A percentile compares a stretch with the other conserved stretches of the same genome.
Evolutionary conservation across 2,113 vertebrate genomes (phyloP).

Genomic region (Cettia cetti): DNA sequence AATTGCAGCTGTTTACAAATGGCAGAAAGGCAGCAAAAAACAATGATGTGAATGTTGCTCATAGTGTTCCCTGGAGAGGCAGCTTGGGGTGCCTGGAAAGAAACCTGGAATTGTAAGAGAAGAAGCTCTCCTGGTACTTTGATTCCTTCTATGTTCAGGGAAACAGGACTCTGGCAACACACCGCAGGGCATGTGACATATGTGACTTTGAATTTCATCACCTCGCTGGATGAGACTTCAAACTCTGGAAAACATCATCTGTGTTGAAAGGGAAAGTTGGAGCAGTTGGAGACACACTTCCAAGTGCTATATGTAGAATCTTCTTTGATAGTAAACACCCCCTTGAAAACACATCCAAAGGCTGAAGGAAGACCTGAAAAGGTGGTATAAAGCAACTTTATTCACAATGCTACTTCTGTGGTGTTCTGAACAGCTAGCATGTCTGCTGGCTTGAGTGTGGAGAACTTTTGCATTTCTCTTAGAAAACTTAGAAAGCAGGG

Average conservation of each 20-base stretch:
- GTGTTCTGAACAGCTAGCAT: background rate
- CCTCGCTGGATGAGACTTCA: background rate
- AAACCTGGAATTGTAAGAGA: background rate
- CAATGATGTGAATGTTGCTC: background rate
- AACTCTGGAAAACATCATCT: background rate
- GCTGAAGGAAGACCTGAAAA: background rate
- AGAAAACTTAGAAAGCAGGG: background rate
- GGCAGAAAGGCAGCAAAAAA: background rate
- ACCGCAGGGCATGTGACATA: background rate
- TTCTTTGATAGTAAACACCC: background rate
- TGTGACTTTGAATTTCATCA: background rate
- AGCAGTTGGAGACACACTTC: background rate
- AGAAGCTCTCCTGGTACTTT: background rate
- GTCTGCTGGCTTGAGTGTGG: background rate
- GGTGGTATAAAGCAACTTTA: background rate
- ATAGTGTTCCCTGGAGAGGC: background rate
- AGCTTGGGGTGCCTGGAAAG: background rate
- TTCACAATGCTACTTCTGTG: background rate
- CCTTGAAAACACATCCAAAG: background rate
- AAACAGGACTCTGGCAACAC: background rate
- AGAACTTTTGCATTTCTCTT: background rate
- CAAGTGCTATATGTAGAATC: background rate
- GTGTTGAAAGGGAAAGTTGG: background rate
- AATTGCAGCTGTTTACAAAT: background rate
- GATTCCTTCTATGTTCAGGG: background rate